Evolutionary conservation across 2,113 vertebrate species (phyloP).

Genomic region (Pteruthius melanotis): DNA sequence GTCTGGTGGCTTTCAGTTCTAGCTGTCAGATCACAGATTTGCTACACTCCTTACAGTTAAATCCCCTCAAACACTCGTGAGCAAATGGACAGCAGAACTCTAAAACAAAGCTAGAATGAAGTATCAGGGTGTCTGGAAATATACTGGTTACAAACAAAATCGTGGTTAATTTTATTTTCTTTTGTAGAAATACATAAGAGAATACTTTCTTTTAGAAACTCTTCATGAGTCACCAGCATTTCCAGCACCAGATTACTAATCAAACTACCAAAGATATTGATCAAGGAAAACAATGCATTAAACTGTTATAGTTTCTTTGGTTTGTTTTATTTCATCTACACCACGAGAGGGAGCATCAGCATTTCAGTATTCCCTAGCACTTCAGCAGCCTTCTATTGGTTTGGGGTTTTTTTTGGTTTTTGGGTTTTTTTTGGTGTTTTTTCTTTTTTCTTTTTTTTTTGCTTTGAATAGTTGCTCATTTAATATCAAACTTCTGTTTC

Average conservation of each 20-base stretch:
- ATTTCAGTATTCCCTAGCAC: background rate
- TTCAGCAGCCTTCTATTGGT: background rate
- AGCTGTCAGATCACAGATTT: background rate
- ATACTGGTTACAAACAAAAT: background rate
- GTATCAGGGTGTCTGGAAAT: background rate
- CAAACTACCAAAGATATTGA: background rate
- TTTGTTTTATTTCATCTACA: background rate
- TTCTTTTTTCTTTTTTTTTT: background rate
- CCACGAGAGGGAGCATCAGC: slow-evolving; percentile 66
- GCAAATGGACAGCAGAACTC: background rate
- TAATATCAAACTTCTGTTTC: background rate
- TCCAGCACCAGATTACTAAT: background rate
- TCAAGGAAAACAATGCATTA: background rate
- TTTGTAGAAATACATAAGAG: background rate
- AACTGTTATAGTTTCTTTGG: background rate
- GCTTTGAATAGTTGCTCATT: background rate
- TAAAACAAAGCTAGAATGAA: background rate
- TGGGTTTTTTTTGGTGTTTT: background rate
- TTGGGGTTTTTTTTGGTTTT: background rate
- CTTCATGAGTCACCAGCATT: background rate
- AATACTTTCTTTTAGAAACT: background rate
- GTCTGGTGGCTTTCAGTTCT: background rate
- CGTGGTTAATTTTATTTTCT: background rate
- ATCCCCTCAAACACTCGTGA: background rate
- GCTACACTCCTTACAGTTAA: background rate